Conservation (phyloP, 2,113 vertebrate genomes). For the Nannobrachium achirus region DNA sequence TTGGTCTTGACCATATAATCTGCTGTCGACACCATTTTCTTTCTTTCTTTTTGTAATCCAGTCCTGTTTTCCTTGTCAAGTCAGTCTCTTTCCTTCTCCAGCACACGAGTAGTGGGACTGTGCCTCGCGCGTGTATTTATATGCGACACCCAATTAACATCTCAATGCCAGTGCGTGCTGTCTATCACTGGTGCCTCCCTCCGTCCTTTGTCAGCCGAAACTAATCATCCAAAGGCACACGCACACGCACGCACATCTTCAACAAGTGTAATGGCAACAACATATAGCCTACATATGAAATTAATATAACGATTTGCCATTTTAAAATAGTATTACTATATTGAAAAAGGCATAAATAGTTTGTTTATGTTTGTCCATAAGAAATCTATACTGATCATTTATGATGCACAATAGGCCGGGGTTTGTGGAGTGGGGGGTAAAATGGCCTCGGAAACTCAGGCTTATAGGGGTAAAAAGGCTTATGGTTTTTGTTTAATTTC, state of each 20-base stretch:
- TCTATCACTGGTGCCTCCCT: conserved; percentile 33
- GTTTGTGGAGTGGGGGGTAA: no score
- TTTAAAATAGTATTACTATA: no score
- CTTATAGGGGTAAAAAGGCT: no score
- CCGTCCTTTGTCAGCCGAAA: conserved; percentile 42
- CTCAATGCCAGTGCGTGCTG: conserved; percentile 72
- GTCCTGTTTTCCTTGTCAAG: conserved; percentile 18
- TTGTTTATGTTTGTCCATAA: no score
- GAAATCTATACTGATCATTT: no score
- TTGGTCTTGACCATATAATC: conserved; percentile 62
- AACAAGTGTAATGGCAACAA: no score
- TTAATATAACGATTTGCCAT: background rate
- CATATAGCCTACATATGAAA: no score
- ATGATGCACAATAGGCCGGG: no score
- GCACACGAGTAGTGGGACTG: conserved; percentile 51
- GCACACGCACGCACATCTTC: no score
- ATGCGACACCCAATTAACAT: conserved; percentile 80
- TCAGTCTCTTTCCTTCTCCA: conserved; percentile 30
- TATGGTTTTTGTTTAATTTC: no score
- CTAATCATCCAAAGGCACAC: conserved; percentile 13
- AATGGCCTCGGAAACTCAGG: no score
- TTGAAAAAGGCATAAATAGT: no score
- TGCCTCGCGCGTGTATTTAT: conserved; percentile 66
- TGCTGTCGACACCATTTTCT: conserved; percentile 76
- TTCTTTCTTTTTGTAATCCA: conserved; percentile 36